A percentile compares a stretch with the other conserved stretches of the same genome.
These are phyloP conservation scores for Fistularia commersonii DNA, from an alignment of 2,797 vertebrate species.

Conservation along the genomic window DNA sequence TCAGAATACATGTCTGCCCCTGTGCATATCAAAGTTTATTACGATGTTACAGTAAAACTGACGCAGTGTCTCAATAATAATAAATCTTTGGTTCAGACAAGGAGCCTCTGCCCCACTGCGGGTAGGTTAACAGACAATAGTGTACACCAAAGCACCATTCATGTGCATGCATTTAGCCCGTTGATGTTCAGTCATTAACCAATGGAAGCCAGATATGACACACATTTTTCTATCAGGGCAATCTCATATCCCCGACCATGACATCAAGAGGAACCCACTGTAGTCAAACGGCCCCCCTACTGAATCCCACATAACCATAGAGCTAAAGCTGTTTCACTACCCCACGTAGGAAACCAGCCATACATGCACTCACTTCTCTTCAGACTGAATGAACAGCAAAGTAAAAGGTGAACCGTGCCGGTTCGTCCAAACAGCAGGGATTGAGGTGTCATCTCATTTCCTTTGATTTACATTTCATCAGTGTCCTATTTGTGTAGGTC, in stretches of 20 bases:
- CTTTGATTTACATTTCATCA: slow-evolving; percentile 41
- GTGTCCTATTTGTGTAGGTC: slow-evolving; percentile 25
- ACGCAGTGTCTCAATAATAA: no score
- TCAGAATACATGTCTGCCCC: no score
- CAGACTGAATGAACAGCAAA: slow-evolving; percentile 8
- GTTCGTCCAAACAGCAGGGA: slow-evolving; percentile 4
- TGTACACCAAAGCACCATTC: slow-evolving; percentile 53
- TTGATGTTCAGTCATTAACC: slow-evolving; percentile 53
- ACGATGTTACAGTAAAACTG: slow-evolving; percentile 7
- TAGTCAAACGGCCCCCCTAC: slow-evolving; percentile 25
- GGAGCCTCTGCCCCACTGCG: no score
- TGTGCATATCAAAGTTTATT: neutral
- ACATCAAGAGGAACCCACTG: slow-evolving; percentile 31
- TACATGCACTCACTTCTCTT: slow-evolving; percentile 12
- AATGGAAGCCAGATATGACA: slow-evolving; percentile 4
- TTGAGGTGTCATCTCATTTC: slow-evolving; percentile 28
- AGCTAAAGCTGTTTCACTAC: no score
- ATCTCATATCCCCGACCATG: slow-evolving; percentile 48
- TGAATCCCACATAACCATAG: slow-evolving; percentile 25
- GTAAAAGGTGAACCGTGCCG: neutral
- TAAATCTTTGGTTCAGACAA: slow-evolving; percentile 35
- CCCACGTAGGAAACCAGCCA: no score
- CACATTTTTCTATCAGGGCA: slow-evolving; percentile 25
- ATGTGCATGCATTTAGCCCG: slow-evolving; percentile 60
- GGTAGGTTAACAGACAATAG: slow-evolving; percentile 48